Conservation (phyloP, 1,140 invertebrate species). For the Bombus terrestris region DNA sequence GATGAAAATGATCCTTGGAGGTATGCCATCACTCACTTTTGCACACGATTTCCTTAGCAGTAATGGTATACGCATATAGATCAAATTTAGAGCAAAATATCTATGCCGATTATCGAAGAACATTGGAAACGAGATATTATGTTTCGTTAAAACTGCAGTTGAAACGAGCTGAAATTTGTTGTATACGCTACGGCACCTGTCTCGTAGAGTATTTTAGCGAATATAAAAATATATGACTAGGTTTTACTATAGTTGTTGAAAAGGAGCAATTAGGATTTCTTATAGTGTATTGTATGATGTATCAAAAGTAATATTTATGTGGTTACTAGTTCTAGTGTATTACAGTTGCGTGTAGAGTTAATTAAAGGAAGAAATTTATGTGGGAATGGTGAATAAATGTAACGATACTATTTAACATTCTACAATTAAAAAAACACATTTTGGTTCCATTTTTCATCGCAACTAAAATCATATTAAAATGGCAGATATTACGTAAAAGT, state of each 20-base stretch:
- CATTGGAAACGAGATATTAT: too few relatives aligned
- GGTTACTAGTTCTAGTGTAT: background rate
- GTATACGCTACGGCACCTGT: too few relatives aligned
- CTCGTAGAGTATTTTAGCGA: too few relatives aligned
- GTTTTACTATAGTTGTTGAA: too few relatives aligned
- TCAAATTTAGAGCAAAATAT: background rate
- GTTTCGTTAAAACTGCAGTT: too few relatives aligned
- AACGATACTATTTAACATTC: too few relatives aligned
- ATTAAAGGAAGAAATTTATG: background rate
- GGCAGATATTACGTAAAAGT: too few relatives aligned
- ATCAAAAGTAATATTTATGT: background rate
- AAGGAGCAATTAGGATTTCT: too few relatives aligned
- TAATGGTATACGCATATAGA: background rate
- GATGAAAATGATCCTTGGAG: conserved; percentile 81
- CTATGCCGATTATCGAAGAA: background rate
- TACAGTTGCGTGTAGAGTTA: background rate
- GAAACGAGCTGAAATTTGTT: too few relatives aligned
- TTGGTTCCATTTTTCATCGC: background rate
- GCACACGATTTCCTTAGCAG: background rate
- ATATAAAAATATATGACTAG: too few relatives aligned
- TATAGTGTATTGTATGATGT: too few relatives aligned
- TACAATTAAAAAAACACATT: too few relatives aligned
- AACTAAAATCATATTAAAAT: background rate
- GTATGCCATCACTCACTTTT: conserved; percentile 55
- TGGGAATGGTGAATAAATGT: background rate